Percentiles rank a stretch among this genome's conserved stretches.
Evolutionary conservation across 2,888 invertebrate species (phyloP).

Genomic region (Buathra laborator): DNA sequence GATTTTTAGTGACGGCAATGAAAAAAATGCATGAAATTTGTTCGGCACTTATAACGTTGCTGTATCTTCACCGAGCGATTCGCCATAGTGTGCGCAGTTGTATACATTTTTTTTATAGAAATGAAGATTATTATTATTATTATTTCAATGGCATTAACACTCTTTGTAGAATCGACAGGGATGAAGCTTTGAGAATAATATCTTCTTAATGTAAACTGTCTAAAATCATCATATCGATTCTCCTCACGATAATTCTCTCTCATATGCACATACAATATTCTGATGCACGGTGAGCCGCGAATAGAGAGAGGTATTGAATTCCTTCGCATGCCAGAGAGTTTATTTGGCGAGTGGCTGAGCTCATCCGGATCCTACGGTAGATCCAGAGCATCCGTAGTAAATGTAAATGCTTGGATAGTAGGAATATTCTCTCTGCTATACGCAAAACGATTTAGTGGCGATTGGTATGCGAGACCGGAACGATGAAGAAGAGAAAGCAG

Average conservation of each 20-base stretch:
- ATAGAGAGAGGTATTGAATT: slow-evolving; percentile 45
- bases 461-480: slow-evolving; percentile 69
- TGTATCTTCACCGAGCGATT: slow-evolving; percentile 23
- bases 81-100: slow-evolving; percentile 24
- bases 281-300: slow-evolving; percentile 26
- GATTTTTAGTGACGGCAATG: background rate
- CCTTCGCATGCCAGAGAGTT: slow-evolving; percentile 30
- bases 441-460: slow-evolving; percentile 73
- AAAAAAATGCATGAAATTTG: background rate
- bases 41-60: background rate
- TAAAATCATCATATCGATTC: slow-evolving; percentile 23
- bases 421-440: slow-evolving; percentile 62
- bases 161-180: background rate
- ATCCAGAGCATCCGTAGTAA: slow-evolving; percentile 46
- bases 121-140: too few relatives aligned
- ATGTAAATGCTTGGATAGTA: slow-evolving; percentile 67
- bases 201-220: background rate
- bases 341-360: slow-evolving; percentile 35
- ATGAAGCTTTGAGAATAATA: slow-evolving; percentile 2
- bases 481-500: slow-evolving; percentile 60
- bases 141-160: background rate
- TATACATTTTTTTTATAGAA: background rate
- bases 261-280: slow-evolving; percentile 14
- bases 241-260: slow-evolving; percentile 3
- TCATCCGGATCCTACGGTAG: slow-evolving; percentile 22